phyloP scores from a whole-genome alignment of 2,797 vertebrate genomes.

The Antennarius maculatus region DNA sequence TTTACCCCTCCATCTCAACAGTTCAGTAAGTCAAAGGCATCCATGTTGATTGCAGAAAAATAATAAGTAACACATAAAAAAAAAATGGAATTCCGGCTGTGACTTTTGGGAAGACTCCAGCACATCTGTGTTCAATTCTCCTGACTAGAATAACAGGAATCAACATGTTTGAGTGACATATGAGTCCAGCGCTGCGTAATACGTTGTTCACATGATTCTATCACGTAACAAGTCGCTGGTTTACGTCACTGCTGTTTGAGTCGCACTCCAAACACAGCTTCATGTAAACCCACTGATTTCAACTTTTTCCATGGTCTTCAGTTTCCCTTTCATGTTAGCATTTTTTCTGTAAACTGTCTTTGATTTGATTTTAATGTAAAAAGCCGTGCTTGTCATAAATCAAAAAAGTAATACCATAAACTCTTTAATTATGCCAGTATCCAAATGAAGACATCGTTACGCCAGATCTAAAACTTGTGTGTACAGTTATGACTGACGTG shows the following conservation, averaged over 20 bases:
- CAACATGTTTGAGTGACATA: background rate
- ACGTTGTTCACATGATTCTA: too few species aligned
- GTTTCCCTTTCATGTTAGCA: too few species aligned
- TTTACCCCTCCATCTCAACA: constrained; percentile 2
- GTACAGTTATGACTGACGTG: too few species aligned
- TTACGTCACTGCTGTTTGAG: background rate
- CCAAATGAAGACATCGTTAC: too few species aligned
- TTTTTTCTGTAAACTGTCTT: too few species aligned
- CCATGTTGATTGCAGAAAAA: constrained; percentile 9
- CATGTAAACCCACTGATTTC: constrained; percentile 8
- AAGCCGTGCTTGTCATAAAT: too few species aligned
- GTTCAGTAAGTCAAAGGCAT: constrained; percentile 2
- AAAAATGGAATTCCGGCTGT: constrained; percentile 4
- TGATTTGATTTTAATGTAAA: too few species aligned
- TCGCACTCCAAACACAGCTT: constrained; percentile 5
- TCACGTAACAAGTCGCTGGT: background rate
- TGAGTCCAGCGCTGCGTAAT: too few species aligned
- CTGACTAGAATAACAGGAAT: constrained; percentile 1
- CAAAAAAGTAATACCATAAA: too few species aligned
- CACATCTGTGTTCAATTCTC: constrained; percentile 1
- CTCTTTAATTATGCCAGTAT: too few species aligned
- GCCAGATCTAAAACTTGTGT: too few species aligned
- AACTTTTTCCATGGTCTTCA: too few species aligned
- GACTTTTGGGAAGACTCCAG: background rate
- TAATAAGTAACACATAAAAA: constrained; percentile 9